These are phyloP conservation scores for Oenanthe melanoleuca DNA, from an alignment of 2,113 vertebrate genomes.

Conservation along the genomic window DNA sequence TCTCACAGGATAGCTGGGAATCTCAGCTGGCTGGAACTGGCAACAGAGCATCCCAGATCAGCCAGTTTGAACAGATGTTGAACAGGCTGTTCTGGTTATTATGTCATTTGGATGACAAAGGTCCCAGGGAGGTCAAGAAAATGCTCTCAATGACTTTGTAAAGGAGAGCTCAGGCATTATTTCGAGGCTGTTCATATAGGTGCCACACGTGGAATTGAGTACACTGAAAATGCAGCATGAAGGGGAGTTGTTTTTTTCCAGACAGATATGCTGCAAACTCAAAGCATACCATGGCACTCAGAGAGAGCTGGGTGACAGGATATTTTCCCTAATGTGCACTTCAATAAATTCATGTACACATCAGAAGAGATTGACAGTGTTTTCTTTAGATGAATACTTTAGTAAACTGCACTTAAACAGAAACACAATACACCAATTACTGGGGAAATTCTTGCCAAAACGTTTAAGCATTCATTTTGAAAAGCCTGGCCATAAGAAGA, in stretches of 20 bases:
- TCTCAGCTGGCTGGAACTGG: neutral
- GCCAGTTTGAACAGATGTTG: neutral
- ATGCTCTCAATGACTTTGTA: neutral
- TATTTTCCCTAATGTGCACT: neutral
- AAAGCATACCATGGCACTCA: neutral
- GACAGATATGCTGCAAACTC: neutral
- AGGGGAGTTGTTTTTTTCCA: neutral
- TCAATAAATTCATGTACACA: constrained; percentile 32
- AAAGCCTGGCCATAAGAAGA: constrained; percentile 4
- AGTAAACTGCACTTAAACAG: constrained; percentile 10
- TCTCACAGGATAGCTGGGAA: neutral
- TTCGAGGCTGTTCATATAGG: neutral
- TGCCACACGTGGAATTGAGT: neutral
- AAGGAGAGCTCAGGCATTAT: neutral
- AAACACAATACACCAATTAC: constrained; percentile 41
- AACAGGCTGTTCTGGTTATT: neutral
- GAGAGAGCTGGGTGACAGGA: neutral
- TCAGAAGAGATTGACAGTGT: neutral
- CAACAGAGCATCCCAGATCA: neutral
- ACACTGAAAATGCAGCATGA: neutral
- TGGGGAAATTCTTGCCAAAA: neutral
- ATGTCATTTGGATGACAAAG: neutral
- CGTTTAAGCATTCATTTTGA: neutral
- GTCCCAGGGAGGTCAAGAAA: neutral
- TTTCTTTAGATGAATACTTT: neutral